Evolutionary conservation across 1,140 invertebrate species (phyloP).

Genomic region (Charaxes varanes): DNA sequence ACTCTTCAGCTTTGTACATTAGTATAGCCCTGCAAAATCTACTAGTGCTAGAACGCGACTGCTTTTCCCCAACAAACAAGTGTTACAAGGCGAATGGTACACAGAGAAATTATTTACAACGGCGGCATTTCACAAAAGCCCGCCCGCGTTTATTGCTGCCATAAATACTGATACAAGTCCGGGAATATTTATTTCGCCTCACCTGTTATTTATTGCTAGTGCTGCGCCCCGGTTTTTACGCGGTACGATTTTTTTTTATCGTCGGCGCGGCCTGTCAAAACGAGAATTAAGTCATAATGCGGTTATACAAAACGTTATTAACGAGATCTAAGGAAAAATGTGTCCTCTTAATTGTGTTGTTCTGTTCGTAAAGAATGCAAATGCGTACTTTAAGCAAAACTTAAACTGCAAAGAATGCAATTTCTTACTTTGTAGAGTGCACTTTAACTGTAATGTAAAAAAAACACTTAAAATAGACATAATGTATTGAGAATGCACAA

Average conservation of each 20-base stretch:
- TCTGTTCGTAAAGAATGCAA: too few species aligned
- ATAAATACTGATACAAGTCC: slow-evolving; percentile 66
- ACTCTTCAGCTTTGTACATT: too few species aligned
- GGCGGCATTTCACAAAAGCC: slow-evolving; percentile 58
- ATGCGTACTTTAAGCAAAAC: too few species aligned
- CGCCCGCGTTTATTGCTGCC: slow-evolving; percentile 55
- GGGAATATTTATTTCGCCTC: slow-evolving; percentile 64
- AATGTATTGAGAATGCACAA: too few species aligned
- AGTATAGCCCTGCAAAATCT: too few species aligned
- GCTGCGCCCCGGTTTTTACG: slow-evolving; percentile 46
- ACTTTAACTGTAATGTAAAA: too few species aligned
- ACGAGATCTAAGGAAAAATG: not conserved
- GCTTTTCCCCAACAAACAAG: slow-evolving; percentile 45
- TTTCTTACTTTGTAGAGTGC: too few species aligned
- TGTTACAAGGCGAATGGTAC: slow-evolving; percentile 49
- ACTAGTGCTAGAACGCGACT: too few species aligned
- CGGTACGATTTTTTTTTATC: slow-evolving; percentile 25
- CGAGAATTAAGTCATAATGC: slow-evolving; percentile 11
- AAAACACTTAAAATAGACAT: too few species aligned
- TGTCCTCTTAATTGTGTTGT: not conserved
- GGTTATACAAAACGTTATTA: slow-evolving; percentile 1
- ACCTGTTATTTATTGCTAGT: slow-evolving; percentile 63
- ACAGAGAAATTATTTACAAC: slow-evolving; percentile 66
- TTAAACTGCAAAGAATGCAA: too few species aligned
- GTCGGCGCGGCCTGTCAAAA: slow-evolving; percentile 12